phyloP scores from a whole-genome alignment of 2,888 invertebrate genomes.

The Drymonia ruficornis region DNA sequence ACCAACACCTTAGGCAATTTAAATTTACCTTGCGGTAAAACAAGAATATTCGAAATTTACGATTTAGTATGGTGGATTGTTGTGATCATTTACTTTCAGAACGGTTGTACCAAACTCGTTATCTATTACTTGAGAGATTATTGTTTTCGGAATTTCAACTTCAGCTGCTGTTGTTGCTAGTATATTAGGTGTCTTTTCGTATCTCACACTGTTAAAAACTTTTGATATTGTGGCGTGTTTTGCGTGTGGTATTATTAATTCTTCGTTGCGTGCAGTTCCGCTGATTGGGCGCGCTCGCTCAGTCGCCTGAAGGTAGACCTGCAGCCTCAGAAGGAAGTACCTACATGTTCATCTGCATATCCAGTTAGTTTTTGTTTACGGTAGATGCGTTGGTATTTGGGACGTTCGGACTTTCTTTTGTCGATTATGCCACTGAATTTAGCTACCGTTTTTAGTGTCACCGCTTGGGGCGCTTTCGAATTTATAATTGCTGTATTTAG shows the following conservation, averaged over 20 bases:
- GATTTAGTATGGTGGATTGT: constrained; percentile 29
- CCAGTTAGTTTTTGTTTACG: constrained; percentile 51
- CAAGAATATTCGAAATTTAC: constrained; percentile 10
- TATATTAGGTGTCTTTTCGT: constrained; percentile 8
- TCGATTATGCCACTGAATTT: constrained; percentile 30
- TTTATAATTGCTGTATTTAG: constrained; percentile 5
- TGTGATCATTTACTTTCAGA: constrained; percentile 21
- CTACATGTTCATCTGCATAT: constrained; percentile 52
- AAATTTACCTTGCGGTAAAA: constrained; percentile 10
- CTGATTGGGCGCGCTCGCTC: constrained; percentile 54
- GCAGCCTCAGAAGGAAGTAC: constrained; percentile 49
- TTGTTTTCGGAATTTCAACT: constrained; percentile 14
- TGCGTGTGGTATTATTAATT: constrained; percentile 68
- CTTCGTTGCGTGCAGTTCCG: constrained; percentile 59
- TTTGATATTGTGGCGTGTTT: constrained; percentile 47
- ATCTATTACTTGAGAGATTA: background rate
- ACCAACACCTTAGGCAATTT: constrained; percentile 17
- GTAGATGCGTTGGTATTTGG: constrained; percentile 56
- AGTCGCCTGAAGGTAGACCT: constrained; percentile 48
- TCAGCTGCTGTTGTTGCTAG: constrained; percentile 12
- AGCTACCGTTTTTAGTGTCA: constrained; percentile 12
- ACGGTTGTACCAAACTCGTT: constrained; percentile 18
- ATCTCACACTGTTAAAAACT: constrained; percentile 48
- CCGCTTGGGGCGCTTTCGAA: constrained; percentile 13
- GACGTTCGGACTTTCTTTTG: constrained; percentile 47